Percentiles rank a stretch among this genome's conserved stretches.
phyloP scores from a whole-genome alignment of 2,797 vertebrate genomes.

The Chelmon rostratus region DNA sequence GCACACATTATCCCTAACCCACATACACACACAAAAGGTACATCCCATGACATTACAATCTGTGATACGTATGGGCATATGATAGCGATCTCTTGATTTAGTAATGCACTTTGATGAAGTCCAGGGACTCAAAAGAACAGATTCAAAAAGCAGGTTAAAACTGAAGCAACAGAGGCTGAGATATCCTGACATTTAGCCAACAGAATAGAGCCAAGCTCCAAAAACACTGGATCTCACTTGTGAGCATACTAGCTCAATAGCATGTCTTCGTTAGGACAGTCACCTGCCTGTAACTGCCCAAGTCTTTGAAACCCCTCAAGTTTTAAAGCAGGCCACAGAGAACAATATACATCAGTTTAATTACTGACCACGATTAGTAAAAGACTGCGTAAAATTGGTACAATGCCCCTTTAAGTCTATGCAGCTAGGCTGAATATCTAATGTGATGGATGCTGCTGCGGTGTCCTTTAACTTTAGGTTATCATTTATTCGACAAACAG shows the following conservation, averaged over 20 bases:
- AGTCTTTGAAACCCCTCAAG: not conserved
- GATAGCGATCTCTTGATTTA: not conserved
- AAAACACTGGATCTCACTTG: not conserved
- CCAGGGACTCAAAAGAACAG: not conserved
- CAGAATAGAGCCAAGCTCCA: not conserved
- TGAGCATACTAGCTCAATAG: not conserved
- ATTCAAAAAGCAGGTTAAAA: not conserved
- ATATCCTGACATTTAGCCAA: not conserved
- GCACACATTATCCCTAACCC: slow-evolving; percentile 39
- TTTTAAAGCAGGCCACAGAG: not conserved
- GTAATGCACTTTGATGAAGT: not conserved
- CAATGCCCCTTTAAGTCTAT: too few species aligned
- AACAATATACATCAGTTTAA: too few species aligned
- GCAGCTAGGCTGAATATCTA: not conserved
- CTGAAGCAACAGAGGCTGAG: not conserved
- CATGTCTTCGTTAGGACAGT: not conserved
- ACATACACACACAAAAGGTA: slow-evolving; percentile 21
- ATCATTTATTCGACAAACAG: not conserved
- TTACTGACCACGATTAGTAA: too few species aligned
- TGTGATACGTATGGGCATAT: not conserved
- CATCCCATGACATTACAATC: slow-evolving; percentile 1
- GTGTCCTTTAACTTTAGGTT: not conserved
- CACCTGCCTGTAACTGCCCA: not conserved
- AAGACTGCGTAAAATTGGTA: too few species aligned
- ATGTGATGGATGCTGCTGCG: not conserved